A percentile compares a stretch with the other conserved stretches of the same genome.
phyloP scores from a whole-genome alignment of 30 jellyfish, hydroid and myxozoan species.

The Cassiopea xamachana region DNA sequence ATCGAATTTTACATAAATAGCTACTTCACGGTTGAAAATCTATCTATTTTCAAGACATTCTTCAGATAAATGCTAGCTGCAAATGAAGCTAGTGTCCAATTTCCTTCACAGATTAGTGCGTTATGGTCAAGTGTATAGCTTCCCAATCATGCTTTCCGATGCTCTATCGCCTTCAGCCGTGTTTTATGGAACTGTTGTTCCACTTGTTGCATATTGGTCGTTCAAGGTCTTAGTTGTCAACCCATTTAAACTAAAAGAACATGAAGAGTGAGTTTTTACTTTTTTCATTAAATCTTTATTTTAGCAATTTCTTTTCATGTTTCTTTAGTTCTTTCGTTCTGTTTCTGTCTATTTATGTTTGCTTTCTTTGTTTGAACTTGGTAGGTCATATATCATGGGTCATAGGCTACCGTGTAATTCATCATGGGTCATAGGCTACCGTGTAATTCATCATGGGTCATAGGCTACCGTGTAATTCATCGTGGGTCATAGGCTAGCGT shows the following conservation, averaged over 20 bases:
- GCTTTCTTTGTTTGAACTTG: no score
- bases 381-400: no score
- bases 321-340: not conserved
- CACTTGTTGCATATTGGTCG: constrained; percentile 75
- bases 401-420: no score
- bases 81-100: not conserved
- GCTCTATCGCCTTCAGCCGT: constrained; percentile 87
- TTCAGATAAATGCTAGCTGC: no score
- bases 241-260: constrained; percentile 80
- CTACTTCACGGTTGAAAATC: no score
- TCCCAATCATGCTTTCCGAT: constrained; percentile 89
- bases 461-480: no score
- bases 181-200: constrained; percentile 91
- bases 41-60: no score
- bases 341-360: not conserved
- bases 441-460: no score
- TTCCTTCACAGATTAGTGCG: constrained; percentile 78
- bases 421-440: no score
- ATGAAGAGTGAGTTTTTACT: constrained; percentile 65
- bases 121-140: constrained; percentile 85
- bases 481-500: no score
- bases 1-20: no score
- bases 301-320: not conserved
- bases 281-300: not conserved
- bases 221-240: constrained; percentile 72